Conservation (phyloP, 2,113 vertebrate species). For the Anarrhichthys ocellatus region DNA sequence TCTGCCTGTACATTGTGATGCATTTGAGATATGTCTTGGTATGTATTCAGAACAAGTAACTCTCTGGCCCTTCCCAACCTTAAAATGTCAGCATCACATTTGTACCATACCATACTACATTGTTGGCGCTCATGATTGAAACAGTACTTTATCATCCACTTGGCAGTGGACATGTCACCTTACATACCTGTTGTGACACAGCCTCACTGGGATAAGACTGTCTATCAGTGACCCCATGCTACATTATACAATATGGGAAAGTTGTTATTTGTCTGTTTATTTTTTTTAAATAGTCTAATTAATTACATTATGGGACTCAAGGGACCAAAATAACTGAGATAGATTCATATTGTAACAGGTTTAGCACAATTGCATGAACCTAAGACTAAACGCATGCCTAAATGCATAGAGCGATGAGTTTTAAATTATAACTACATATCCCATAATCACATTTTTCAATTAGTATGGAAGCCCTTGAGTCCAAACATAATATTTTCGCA, state of each 20-base stretch:
- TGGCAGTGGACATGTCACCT: neutral
- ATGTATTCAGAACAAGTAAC: neutral
- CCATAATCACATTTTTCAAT: neutral
- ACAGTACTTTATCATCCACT: neutral
- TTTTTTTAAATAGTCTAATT: neutral
- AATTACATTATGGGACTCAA: neutral
- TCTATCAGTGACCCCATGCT: no score
- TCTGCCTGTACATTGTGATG: no score
- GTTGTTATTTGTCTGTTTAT: neutral
- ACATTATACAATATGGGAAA: neutral
- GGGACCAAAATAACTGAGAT: neutral
- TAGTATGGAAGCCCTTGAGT: constrained; percentile 38
- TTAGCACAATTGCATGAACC: neutral
- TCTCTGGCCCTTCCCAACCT: neutral
- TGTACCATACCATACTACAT: neutral
- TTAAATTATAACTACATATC: neutral
- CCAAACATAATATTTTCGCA: neutral
- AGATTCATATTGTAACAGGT: neutral
- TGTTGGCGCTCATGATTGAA: neutral
- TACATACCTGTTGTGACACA: neutral
- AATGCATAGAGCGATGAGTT: neutral
- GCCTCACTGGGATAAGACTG: neutral
- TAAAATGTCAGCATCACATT: neutral
- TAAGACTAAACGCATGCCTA: neutral
- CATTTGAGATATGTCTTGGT: neutral